Base-by-base conservation (phyloP, 92 coral and sea anemone genomes). In the Parazoanthus swiftii region DNA sequence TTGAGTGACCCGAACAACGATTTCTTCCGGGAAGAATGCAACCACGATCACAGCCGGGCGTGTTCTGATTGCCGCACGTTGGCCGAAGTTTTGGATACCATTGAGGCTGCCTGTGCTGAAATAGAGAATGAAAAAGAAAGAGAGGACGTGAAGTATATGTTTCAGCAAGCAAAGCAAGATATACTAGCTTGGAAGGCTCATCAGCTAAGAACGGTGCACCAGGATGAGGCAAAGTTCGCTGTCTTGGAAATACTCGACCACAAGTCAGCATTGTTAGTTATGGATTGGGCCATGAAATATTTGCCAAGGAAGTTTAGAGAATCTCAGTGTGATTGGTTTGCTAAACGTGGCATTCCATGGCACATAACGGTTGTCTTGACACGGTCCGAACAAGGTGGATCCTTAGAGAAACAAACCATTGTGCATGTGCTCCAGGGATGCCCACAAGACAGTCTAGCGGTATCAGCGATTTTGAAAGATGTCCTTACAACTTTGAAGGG, bases 321-420 rank as follows among this genome's bases (percentile, higher is more conserved):
- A 85, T 65, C 85, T 0, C 91, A 83, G 71, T 88, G 74, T 48
- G 87, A 73, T 77, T 81, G 82, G 90, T 81, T 88, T 74, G 90
- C 90, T 20, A 88, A 88, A 81, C 81, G 87, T 59, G 90, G 90
- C 25, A 50, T 88, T 26, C 87, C 90, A 10, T 88, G 90, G 90
- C 90, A 88, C 39, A 39, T 73, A 48, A 88, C 86, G 70, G 88
- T 85, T 21, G 88, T 58, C 44, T 35, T 88, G 18, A 73, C 73
- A 39, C 74, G 90, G 36, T 54, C 87, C 54, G 65, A 88, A 51
- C 18, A 71, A 81, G 75, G 74, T 58, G 50, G 66, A 6, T 79
- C 78, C 18, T 35, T 88, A 3, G 90, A 81, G 75, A 67, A 70
- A 29, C 90, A 25, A 54, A 88, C 86, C 48, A 9, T 81, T 2